A percentile compares a stretch with the other conserved stretches of the same genome.
These are phyloP conservation scores for Machimus atricapillus DNA, from an alignment of 2,888 invertebrate species.

Conservation along the genomic window DNA sequence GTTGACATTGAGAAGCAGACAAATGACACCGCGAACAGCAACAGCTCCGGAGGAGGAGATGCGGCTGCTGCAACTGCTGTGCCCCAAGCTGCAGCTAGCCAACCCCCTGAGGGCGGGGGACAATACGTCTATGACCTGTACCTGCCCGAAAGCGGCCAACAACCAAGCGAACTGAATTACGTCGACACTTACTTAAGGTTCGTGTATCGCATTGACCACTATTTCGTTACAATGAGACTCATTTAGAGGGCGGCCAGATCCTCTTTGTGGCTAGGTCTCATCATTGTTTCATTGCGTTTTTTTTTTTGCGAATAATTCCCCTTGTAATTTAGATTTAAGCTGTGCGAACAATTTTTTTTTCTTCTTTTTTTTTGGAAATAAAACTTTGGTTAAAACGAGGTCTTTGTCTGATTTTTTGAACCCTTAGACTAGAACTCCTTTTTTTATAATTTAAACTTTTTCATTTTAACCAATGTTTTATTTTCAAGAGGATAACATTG, in stretches of 20 bases:
- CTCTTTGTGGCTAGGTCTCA: neutral
- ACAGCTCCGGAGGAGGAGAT: neutral
- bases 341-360: neutral
- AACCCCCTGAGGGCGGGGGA: conserved; percentile 52
- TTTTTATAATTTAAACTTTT: neutral
- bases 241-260: conserved; percentile 28
- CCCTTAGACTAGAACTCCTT: neutral
- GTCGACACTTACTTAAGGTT: conserved; percentile 58
- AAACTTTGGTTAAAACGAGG: conserved; percentile 23
- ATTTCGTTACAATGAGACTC: conserved; percentile 43
- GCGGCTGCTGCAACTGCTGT: too few relatives aligned
- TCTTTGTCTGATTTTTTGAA: neutral
- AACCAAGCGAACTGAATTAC: conserved; percentile 60
- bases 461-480: neutral
- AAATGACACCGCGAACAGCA: neutral
- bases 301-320: neutral
- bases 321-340: neutral
- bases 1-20: conserved; percentile 67
- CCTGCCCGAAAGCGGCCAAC: conserved; percentile 65
- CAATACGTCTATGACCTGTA: conserved; percentile 72
- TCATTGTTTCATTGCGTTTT: neutral
- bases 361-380: conserved; percentile 27
- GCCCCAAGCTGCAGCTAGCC: conserved; percentile 49
- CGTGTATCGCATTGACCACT: conserved; percentile 60
- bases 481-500: conserved; percentile 12